Percentiles rank a stretch among this genome's conserved stretches.
Conservation (phyloP, 2,113 vertebrate species). For the Penelope pileata region DNA sequence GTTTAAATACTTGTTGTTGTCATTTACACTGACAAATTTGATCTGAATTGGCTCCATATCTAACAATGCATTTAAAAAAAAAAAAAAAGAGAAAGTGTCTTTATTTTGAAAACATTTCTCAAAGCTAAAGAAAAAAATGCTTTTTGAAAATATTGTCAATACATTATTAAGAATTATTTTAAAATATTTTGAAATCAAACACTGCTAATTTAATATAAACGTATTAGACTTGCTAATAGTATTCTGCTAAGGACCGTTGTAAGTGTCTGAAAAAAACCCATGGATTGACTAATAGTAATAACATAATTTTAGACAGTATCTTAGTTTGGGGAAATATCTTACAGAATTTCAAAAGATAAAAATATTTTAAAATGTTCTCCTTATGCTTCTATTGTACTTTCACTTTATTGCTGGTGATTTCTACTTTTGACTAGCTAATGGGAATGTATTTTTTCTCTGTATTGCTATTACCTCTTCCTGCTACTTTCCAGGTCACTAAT, state of each 20-base stretch:
- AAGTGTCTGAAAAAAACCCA: neutral
- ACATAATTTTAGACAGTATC: neutral
- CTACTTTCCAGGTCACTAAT: conserved; percentile 99
- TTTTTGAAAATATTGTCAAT: neutral
- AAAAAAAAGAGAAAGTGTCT: neutral
- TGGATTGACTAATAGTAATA: neutral
- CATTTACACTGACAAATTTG: neutral
- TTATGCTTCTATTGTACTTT: conserved; percentile 67
- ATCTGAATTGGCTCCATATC: neutral
- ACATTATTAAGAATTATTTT: neutral
- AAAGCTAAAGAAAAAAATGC: neutral
- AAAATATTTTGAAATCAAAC: conserved; percentile 4
- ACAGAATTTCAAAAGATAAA: conserved; percentile 60
- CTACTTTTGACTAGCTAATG: conserved; percentile 80
- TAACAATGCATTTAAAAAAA: neutral
- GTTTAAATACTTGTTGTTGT: neutral
- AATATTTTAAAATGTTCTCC: conserved; percentile 54
- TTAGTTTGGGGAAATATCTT: conserved; percentile 36
- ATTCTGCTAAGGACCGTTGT: neutral
- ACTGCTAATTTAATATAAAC: conserved; percentile 18
- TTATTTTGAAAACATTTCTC: neutral
- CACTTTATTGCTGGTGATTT: conserved; percentile 71
- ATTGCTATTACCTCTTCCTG: conserved; percentile 91
- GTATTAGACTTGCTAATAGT: neutral
- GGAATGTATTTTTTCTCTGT: conserved; percentile 83